A percentile compares a stretch with the other conserved stretches of the same genome.
These are phyloP conservation scores for Oreochromis aureus DNA, from an alignment of 2,113 vertebrate species.

Conservation along the genomic window DNA sequence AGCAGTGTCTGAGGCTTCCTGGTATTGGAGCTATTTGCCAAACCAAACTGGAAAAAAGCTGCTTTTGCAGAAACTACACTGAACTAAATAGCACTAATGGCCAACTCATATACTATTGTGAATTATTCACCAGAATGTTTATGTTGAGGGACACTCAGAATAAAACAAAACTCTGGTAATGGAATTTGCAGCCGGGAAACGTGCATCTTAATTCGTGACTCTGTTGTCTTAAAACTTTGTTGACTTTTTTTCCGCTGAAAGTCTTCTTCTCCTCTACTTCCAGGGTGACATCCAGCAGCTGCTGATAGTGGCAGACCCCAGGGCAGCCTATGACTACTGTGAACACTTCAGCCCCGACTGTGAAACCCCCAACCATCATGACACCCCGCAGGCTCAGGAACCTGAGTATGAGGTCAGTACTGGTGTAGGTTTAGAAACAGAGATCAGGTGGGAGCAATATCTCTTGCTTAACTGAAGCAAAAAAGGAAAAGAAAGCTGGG, in stretches of 20 bases:
- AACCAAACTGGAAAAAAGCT: constrained; percentile 5
- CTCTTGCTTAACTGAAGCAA: neutral
- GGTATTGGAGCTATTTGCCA: neutral
- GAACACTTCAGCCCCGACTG: constrained; percentile 97
- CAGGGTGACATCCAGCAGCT: constrained; percentile 98
- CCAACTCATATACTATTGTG: neutral
- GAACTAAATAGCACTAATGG: neutral
- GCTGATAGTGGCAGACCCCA: constrained; percentile 86
- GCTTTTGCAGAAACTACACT: neutral
- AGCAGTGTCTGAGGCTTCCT: neutral
- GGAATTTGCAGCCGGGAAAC: neutral
- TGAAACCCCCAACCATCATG: constrained; percentile 80
- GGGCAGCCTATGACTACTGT: constrained; percentile 94
- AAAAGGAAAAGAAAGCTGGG: neutral
- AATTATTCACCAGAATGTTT: neutral
- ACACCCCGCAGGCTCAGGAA: constrained; percentile 88
- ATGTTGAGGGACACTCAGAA: neutral
- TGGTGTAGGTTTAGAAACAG: neutral
- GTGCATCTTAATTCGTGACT: neutral
- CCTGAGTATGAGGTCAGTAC: constrained; percentile 82
- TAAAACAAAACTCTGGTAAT: neutral
- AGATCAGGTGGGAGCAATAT: neutral
- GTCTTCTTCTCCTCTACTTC: neutral
- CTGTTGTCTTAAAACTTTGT: neutral
- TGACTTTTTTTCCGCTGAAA: neutral